Percentiles rank a stretch among this genome's conserved stretches.
Evolutionary conservation across 2,888 invertebrate genomes (phyloP).

Genomic region (Cinara cedri): DNA sequence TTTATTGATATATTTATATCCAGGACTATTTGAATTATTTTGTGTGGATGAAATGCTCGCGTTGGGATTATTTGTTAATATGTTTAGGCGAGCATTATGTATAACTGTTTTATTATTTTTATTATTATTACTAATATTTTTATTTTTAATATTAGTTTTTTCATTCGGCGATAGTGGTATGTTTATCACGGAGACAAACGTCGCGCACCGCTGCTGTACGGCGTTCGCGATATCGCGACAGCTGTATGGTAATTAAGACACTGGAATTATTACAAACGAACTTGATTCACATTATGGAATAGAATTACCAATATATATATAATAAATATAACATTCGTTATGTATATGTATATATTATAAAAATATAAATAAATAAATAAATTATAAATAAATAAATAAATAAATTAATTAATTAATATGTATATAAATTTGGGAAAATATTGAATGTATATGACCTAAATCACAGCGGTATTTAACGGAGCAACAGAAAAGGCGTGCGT

Average conservation of each 20-base stretch:
- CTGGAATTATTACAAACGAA: not conserved
- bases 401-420: too few relatives aligned
- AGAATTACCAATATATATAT: too few relatives aligned
- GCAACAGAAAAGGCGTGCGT: slow-evolving; percentile 5
- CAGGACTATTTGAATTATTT: not conserved
- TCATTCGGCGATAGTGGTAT: not conserved
- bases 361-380: too few relatives aligned
- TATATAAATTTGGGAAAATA: too few relatives aligned
- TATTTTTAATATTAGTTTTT: not conserved
- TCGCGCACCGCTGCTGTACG: not conserved
- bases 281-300: slow-evolving; percentile 6
- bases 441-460: too few relatives aligned
- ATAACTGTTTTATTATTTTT: not conserved
- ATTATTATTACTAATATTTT: not conserved
- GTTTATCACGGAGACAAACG: not conserved
- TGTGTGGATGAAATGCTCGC: not conserved
- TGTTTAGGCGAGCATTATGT: not conserved
- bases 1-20: too few relatives aligned
- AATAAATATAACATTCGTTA: too few relatives aligned
- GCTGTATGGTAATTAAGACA: too few relatives aligned
- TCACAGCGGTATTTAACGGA: too few relatives aligned
- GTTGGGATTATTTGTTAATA: not conserved
- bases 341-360: too few relatives aligned
- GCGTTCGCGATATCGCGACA: too few relatives aligned
- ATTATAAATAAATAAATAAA: too few relatives aligned